A percentile compares a stretch with the other conserved stretches of the same genome.
These are phyloP conservation scores for Pangasianodon hypophthalmus DNA, from an alignment of 2,113 vertebrate genomes.

Conservation along the genomic window DNA sequence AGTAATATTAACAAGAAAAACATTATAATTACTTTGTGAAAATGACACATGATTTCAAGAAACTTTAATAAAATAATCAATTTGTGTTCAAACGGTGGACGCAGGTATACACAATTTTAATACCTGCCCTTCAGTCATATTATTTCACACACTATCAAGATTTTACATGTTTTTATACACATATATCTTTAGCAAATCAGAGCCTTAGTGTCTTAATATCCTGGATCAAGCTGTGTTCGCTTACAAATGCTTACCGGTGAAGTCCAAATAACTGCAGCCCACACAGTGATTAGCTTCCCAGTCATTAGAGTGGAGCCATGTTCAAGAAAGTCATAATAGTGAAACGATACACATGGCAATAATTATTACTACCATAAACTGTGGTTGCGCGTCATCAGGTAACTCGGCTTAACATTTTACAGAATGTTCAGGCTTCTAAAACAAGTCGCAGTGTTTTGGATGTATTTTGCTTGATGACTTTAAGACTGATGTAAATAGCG, in stretches of 20 bases:
- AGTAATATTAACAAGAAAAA: not conserved
- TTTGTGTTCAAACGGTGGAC: not conserved
- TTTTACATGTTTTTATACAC: not conserved
- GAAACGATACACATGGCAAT: conserved; percentile 23
- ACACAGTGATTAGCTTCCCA: conserved; percentile 30
- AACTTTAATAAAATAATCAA: not conserved
- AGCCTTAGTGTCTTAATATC: not conserved
- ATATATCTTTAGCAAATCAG: not conserved
- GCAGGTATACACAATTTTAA: not conserved
- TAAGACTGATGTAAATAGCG: not conserved
- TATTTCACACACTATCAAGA: not conserved
- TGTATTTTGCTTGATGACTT: not conserved
- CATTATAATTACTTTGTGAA: not conserved
- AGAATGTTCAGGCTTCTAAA: conserved; percentile 12
- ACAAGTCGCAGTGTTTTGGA: not conserved
- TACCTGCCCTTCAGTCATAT: not conserved
- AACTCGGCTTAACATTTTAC: not conserved
- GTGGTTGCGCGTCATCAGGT: not conserved
- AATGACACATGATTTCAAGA: not conserved
- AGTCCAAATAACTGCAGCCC: conserved; percentile 3
- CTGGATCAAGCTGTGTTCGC: not conserved
- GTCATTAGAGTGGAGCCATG: conserved; percentile 18
- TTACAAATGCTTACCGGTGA: not conserved
- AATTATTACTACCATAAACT: conserved; percentile 24
- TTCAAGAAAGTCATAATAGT: conserved; percentile 22